Evolutionary conservation across 2,888 invertebrate genomes (phyloP), one percentile per base, ranked within the genome.

Genomic region (Thecocarcelia acutangulata): DNA sequence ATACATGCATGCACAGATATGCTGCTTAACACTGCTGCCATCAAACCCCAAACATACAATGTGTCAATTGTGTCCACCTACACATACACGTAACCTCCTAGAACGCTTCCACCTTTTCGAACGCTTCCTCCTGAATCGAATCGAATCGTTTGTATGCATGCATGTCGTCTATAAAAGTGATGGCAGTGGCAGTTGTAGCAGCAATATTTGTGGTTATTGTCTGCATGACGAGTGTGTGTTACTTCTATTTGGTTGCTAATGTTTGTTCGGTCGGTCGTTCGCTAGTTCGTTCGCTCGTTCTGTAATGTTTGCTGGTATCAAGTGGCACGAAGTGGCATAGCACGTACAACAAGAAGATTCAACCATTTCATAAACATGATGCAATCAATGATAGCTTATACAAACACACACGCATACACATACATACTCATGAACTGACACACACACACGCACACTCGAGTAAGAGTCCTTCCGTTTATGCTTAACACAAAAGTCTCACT

Each of bases 301-400:
- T 64, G 66, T 75, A 66, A 59, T 54, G 59, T 61, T 80, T 66
- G 52, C 50, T 68, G 54, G 40, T 37, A 69, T 76, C 69, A 76
- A 76, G 76, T 76, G 76, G 72, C 72, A 79, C 78, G 72, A 78
- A 78, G 72, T 78, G 78, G 44, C 72, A 46, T 73, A 59, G 66
- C 78, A 79, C 78, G 78, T 79, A 79, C 78, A 79, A 73, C 50
- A 73, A 70, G 78, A 59, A 73, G 66, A 73, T 79, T 79, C 78
- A 73, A 79, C 58, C 78, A 79, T 79, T 79, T 79, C 78, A 79
- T 79, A 79, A 79, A 79, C 78, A 73, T 79, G 78, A 79, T 73
- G 78, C 78, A 73, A 79, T 79, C 78, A 79, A 61, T 79, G 78
- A 79, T 79, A 59, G 50, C 72, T 59, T 50, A 76, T 66, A 75